These are phyloP conservation scores for Rallus limicola DNA, from an alignment of 2,113 vertebrate genomes.

Conservation along the genomic window DNA sequence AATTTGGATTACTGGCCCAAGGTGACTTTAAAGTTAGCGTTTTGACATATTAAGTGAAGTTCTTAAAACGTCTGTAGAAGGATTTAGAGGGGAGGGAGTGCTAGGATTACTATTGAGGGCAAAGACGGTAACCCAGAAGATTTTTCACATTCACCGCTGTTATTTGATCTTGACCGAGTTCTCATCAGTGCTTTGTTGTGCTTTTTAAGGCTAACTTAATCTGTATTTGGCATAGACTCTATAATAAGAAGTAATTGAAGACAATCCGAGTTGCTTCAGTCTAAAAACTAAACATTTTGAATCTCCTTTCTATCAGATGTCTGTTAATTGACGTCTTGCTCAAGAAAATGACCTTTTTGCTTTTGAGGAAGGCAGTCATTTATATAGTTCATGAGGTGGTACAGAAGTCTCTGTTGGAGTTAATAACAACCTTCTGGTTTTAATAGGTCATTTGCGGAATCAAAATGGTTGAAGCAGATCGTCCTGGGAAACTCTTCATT, in stretches of 20 bases:
- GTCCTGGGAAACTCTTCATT: slow-evolving; percentile 96
- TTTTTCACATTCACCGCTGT: accelerated
- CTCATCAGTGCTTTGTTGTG: not conserved
- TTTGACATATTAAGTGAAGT: accelerated
- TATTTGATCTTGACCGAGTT: not conserved
- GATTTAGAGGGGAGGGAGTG: not conserved
- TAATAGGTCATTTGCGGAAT: not conserved
- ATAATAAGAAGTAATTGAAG: not conserved
- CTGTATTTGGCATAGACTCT: accelerated
- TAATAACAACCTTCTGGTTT: not conserved
- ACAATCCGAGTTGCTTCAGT: not conserved
- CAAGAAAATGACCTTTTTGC: not conserved
- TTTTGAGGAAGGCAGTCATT: not conserved
- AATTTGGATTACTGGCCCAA: accelerated
- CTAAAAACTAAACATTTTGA: accelerated
- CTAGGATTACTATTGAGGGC: accelerated
- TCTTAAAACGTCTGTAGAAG: accelerated
- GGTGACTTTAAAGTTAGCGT: not conserved
- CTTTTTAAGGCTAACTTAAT: not conserved
- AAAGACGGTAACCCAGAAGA: not conserved
- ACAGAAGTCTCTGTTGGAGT: not conserved
- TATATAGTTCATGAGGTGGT: not conserved
- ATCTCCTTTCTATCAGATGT: accelerated
- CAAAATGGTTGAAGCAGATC: slow-evolving; percentile 96
- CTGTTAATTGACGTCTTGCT: not conserved